Percentiles rank a stretch among this genome's conserved stretches.
These are phyloP conservation scores for Furcula furcula DNA, from an alignment of 2,888 invertebrate species.

Conservation along the genomic window DNA sequence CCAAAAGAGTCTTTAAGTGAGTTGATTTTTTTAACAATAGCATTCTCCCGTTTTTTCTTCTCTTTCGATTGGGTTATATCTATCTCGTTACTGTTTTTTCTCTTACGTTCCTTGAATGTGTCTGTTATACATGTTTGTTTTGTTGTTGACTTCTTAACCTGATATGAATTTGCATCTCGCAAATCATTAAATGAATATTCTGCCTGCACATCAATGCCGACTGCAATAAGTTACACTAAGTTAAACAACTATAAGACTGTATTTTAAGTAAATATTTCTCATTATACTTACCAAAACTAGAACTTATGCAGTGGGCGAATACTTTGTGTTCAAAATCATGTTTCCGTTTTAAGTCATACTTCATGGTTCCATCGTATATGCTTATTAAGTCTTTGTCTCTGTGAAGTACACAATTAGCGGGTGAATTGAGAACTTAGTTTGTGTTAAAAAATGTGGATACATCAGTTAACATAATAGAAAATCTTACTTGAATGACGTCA, in stretches of 20 bases:
- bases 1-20: slow-evolving; percentile 52
- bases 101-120: slow-evolving; percentile 53
- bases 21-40: slow-evolving; percentile 52
- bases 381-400: slow-evolving; percentile 68
- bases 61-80: slow-evolving; percentile 49
- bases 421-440: neutral
- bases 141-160: slow-evolving; percentile 16
- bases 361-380: slow-evolving; percentile 66
- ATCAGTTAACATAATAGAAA: neutral
- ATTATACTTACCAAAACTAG: slow-evolving; percentile 74
- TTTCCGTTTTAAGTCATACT: slow-evolving; percentile 62
- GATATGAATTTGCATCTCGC: too few relatives aligned
- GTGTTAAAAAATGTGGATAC: neutral
- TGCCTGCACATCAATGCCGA: slow-evolving; percentile 73
- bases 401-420: slow-evolving; percentile 20
- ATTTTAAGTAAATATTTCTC: neutral
- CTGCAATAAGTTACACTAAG: slow-evolving; percentile 50
- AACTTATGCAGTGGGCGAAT: slow-evolving; percentile 81
- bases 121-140: slow-evolving; percentile 48
- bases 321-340: slow-evolving; percentile 65
- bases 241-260: neutral
- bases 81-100: slow-evolving; percentile 37
- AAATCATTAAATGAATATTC: slow-evolving; percentile 57
- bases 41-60: slow-evolving; percentile 59
- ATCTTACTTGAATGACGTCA: slow-evolving; percentile 79